phyloP scores from a whole-genome alignment of 2,888 invertebrate species.

The Ceriagrion tenellum region DNA sequence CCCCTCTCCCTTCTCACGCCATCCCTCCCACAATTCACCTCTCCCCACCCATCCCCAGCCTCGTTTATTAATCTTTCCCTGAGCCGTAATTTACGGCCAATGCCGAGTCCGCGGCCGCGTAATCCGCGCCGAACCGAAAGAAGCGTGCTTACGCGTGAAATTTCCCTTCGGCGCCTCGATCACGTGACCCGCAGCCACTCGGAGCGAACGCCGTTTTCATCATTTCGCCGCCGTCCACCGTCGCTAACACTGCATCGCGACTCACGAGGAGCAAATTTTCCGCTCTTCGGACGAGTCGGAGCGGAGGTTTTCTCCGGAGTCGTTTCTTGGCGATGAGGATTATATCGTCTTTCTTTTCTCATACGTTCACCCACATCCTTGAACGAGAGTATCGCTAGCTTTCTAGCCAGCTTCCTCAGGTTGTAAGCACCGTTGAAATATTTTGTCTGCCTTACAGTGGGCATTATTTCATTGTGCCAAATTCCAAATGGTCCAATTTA shows the following conservation, averaged over 20 bases:
- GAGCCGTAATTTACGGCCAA: constrained; percentile 19
- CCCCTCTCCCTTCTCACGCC: background rate
- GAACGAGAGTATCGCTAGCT: too few species aligned
- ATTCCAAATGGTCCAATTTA: too few species aligned
- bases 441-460: too few species aligned
- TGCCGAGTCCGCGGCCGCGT: background rate
- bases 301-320: too few species aligned
- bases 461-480: too few species aligned
- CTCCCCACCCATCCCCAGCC: background rate
- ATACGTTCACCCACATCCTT: too few species aligned
- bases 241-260: background rate
- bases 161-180: background rate
- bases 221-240: background rate
- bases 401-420: too few species aligned
- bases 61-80: background rate
- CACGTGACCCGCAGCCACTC: background rate
- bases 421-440: too few species aligned
- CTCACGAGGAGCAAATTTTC: background rate
- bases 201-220: background rate
- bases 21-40: too few species aligned
- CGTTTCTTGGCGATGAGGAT: too few species aligned
- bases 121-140: background rate
- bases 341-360: too few species aligned
- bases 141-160: background rate
- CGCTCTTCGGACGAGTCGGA: background rate